Conservation (phyloP, 2,888 invertebrate species). For the Acrobasis consociella region DNA sequence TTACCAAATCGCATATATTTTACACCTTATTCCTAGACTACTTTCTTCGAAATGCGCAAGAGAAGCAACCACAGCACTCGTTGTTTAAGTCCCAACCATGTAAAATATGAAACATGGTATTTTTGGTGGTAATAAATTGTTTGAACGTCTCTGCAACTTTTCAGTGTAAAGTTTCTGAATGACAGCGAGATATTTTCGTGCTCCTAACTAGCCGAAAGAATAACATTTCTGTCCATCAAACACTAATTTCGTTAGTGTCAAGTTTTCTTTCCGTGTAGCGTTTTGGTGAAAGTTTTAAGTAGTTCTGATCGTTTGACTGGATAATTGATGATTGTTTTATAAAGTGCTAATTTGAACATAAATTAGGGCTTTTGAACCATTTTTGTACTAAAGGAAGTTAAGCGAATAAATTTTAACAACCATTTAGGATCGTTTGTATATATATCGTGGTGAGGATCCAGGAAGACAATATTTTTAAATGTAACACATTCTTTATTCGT, state of each 20-base stretch:
- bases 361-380: slow-evolving; percentile 15
- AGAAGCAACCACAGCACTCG: no score
- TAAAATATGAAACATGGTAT: slow-evolving; percentile 47
- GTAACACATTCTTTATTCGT: no score
- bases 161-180: slow-evolving; percentile 70
- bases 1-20: no score
- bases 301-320: slow-evolving; percentile 15
- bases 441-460: no score
- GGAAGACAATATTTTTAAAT: no score
- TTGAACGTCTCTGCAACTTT: slow-evolving; percentile 60
- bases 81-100: no score
- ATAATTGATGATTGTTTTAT: slow-evolving; percentile 22
- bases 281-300: slow-evolving; percentile 10
- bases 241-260: slow-evolving; percentile 56
- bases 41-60: no score
- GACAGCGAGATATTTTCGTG: slow-evolving; percentile 67
- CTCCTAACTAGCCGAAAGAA: slow-evolving; percentile 60
- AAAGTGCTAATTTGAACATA: slow-evolving; percentile 14
- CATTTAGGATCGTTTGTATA: no score
- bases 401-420: no score
- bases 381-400: background rate
- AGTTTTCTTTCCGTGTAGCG: slow-evolving; percentile 27
- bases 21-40: no score
- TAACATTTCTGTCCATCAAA: slow-evolving; percentile 70
- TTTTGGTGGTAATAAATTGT: slow-evolving; percentile 62